Conservation (phyloP, 2,113 vertebrate species). For the Melanerpes aurifrons region DNA sequence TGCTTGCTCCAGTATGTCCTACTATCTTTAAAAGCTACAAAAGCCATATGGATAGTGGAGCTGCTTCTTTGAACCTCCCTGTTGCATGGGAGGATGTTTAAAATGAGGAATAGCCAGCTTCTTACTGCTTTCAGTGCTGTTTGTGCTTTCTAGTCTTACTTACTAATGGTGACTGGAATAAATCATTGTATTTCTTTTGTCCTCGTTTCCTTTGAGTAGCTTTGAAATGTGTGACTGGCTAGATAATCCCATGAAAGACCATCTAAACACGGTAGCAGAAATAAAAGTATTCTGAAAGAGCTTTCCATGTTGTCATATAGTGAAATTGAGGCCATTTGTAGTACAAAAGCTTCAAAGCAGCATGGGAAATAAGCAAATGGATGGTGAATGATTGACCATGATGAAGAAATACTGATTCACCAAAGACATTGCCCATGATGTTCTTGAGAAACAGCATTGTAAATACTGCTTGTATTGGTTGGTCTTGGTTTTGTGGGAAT, state of each 20-base stretch:
- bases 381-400: neutral
- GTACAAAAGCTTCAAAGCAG: neutral
- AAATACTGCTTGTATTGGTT: neutral
- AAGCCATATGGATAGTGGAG: neutral
- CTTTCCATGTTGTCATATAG: neutral
- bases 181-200: neutral
- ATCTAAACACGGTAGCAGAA: neutral
- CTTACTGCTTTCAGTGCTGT: neutral
- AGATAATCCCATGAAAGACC: neutral
- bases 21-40: neutral
- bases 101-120: rapidly evolving
- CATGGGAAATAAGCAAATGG: neutral
- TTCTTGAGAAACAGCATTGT: neutral
- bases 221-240: neutral
- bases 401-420: neutral
- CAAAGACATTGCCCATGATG: neutral
- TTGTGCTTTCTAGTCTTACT: neutral
- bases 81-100: neutral
- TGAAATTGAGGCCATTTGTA: neutral
- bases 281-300: neutral
- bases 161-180: neutral
- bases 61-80: neutral
- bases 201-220: neutral
- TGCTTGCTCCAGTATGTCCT: rapidly evolving
- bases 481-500: neutral